Conservation (phyloP, 2,113 vertebrate species). For the Hippocampus zosterae region DNA sequence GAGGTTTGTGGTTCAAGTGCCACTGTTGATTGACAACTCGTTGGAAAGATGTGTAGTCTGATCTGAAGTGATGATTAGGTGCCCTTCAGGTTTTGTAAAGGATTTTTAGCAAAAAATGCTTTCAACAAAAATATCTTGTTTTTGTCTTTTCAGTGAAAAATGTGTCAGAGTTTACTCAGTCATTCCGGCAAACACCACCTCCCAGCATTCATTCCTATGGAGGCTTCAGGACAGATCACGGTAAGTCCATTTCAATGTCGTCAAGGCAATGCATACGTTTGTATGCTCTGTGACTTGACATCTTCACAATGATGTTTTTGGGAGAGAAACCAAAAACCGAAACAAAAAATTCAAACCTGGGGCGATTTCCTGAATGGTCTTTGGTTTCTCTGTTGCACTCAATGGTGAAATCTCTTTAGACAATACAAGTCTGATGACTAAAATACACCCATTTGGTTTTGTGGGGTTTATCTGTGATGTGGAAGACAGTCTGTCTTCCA, state of each 20-base stretch:
- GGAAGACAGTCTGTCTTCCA: conserved; percentile 13
- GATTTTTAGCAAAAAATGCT: background rate
- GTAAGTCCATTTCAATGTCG: conserved; percentile 37
- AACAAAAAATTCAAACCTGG: conserved; percentile 21
- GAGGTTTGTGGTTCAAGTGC: too few species aligned
- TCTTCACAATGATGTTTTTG: conserved; percentile 21
- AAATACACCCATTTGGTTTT: conserved; percentile 3
- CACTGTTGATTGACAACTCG: background rate
- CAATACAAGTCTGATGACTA: background rate
- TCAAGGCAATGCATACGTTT: background rate
- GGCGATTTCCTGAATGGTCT: conserved; percentile 40
- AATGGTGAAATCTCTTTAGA: background rate
- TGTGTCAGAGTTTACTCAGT: conserved; percentile 52
- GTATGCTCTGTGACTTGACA: conserved; percentile 3
- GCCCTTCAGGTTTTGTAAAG: background rate
- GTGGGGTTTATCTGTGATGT: conserved; percentile 29
- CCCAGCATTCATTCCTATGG: conserved; percentile 54
- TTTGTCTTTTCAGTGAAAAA: conserved; percentile 63
- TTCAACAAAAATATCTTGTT: background rate
- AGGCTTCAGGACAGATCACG: conserved; percentile 58
- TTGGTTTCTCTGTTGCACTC: conserved; percentile 9
- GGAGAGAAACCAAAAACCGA: conserved; percentile 24
- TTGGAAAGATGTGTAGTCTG: background rate
- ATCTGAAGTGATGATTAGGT: background rate
- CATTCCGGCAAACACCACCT: conserved; percentile 48